Percentiles rank a stretch among this genome's conserved stretches.
Conservation (phyloP, 2,797 vertebrate genomes). For the Cirrhinus molitorella region DNA sequence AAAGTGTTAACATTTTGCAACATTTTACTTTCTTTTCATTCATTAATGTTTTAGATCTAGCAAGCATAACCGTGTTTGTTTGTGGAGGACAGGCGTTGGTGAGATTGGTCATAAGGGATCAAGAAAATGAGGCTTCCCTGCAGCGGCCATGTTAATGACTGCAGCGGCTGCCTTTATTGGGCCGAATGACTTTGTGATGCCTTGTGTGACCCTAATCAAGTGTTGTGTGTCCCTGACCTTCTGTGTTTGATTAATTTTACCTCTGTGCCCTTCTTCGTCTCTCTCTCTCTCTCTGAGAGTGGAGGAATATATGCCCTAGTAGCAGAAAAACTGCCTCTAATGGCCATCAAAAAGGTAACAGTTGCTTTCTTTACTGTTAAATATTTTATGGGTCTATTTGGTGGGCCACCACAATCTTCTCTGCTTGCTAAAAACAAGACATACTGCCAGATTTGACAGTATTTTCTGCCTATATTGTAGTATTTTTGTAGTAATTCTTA, state of each 20-base stretch:
- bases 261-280: slow-evolving; percentile 11
- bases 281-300: slow-evolving; percentile 15
- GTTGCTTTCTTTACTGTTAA: slow-evolving; percentile 22
- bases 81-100: neutral
- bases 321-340: slow-evolving; percentile 17
- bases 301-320: slow-evolving; percentile 12
- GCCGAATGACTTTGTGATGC: slow-evolving; percentile 5
- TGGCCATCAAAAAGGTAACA: slow-evolving; percentile 14
- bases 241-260: slow-evolving; percentile 48
- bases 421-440: neutral
- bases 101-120: neutral
- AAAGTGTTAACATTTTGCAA: too few species aligned
- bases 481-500: neutral
- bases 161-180: slow-evolving; percentile 18
- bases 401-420: neutral
- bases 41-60: neutral
- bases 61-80: neutral
- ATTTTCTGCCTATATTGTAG: neutral
- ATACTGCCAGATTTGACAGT: neutral
- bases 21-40: neutral
- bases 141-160: slow-evolving; percentile 37
- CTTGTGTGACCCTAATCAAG: slow-evolving; percentile 48
- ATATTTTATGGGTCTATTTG: slow-evolving; percentile 25
- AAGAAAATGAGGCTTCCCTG: slow-evolving; percentile 13
- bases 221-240: slow-evolving; percentile 52